Evolutionary conservation across 2,113 vertebrate genomes (phyloP), one percentile per base, ranked within the genome.

Genomic region (Euleptes europaea): DNA sequence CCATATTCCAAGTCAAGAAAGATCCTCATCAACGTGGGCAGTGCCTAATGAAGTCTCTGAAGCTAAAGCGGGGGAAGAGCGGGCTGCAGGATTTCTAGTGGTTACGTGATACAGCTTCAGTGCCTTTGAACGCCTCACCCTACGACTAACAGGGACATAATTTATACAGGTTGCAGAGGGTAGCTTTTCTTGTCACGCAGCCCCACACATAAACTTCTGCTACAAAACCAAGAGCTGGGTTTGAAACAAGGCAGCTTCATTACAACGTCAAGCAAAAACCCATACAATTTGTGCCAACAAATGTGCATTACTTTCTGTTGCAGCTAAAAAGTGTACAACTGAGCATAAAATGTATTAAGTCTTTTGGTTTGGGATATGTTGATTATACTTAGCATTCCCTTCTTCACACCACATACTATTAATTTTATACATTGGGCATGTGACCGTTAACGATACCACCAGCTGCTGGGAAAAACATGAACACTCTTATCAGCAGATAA

Each of bases 381-480:
- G 57, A 80, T 78, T 84, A 77, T 78, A 78, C 69, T 81, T 77
- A 77, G 75, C 35, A 69, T 54, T 69, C 19, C 28, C 66, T 87
- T 90, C 86, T 51, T 54, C 83, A 38, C 8, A 38, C 28, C 0
- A 80, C 60, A 13, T 2, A 44, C n/a, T 6, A 40, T 31, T 49
- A 86, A 83, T 33, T 51, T 86, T 76, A 65, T 40, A 80, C 44
- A 71, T 78, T 49, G 70, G 0, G 57, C 80, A 47, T 90, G 31
- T 85, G 69, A 84, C 78, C 89, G 77, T 66, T 33, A 88, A 63
- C 5, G 19, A 83, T 73, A 54, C 63, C 90, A 91, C 47, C 47
- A 88, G 57, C 54, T 88, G 19, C 38, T 67, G 84, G 67, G 65
- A 72, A 70, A 92, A 84, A 23, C 67, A 4, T 3, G 35, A 47